These are phyloP conservation scores for Porites australiensis DNA, from an alignment of 64 coral and sea anemone genomes.

Conservation along the genomic window DNA sequence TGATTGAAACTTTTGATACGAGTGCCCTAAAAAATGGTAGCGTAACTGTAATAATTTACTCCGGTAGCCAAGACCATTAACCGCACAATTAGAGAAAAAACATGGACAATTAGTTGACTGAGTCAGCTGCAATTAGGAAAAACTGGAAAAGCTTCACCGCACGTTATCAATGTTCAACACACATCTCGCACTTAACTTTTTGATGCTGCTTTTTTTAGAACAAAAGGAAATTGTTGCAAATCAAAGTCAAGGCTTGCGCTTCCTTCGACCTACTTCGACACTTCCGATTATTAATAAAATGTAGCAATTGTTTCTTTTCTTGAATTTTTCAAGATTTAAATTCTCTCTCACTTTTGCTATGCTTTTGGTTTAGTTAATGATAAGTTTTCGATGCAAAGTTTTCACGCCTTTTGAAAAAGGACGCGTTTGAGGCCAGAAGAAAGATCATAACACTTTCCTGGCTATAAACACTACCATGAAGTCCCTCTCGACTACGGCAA, in stretches of 20 bases:
- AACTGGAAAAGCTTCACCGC: slow-evolving; percentile 34
- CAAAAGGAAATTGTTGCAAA: neutral
- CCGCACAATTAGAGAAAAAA: slow-evolving; percentile 17
- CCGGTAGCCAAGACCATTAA: neutral
- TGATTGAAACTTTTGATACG: neutral
- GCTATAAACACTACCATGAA: too few relatives aligned
- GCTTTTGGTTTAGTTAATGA: neutral
- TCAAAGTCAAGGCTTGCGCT: neutral
- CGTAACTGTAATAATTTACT: neutral
- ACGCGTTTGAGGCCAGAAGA: too few relatives aligned
- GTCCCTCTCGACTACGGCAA: too few relatives aligned
- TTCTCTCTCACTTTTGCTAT: neutral
- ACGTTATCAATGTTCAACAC: slow-evolving; percentile 1
- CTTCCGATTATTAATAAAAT: neutral
- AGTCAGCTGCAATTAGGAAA: slow-evolving; percentile 24
- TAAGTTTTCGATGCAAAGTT: neutral
- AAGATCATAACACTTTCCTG: too few relatives aligned
- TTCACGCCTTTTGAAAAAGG: neutral
- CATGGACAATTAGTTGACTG: slow-evolving; percentile 5
- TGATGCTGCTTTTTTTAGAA: neutral
- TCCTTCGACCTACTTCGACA: neutral
- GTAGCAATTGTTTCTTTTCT: neutral
- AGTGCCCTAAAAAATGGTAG: neutral
- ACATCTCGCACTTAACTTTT: slow-evolving; percentile 8
- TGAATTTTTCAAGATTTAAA: neutral